Evolutionary conservation across 2,888 invertebrate species (phyloP).

Genomic region (Microctonus aethiopoides): DNA sequence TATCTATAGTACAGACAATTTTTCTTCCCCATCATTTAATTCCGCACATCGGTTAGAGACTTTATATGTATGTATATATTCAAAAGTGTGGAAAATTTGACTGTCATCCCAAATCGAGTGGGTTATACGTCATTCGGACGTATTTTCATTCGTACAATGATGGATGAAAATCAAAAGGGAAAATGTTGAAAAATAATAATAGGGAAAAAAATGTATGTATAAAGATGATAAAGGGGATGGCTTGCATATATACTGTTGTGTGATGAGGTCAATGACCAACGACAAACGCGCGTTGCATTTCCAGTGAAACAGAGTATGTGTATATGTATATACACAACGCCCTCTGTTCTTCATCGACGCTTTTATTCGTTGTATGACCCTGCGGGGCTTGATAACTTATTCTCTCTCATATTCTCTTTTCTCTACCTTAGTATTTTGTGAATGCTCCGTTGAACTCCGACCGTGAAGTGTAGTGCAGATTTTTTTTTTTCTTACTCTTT

Average conservation of each 20-base stretch:
- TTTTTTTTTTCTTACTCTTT: background rate
- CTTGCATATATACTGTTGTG: background rate
- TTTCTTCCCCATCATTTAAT: background rate
- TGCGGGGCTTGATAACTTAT: background rate
- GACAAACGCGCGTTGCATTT: conserved; percentile 4
- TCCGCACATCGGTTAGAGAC: background rate
- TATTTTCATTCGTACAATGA: background rate
- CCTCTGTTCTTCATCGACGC: background rate
- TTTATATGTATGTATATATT: background rate
- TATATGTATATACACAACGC: background rate
- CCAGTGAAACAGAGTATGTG: background rate
- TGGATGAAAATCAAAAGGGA: background rate
- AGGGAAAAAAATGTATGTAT: background rate
- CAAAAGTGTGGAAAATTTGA: background rate
- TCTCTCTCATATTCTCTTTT: background rate
- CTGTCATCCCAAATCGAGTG: background rate
- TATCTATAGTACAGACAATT: background rate
- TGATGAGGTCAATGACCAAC: conserved; percentile 26
- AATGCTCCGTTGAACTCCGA: background rate
- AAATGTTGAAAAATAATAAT: background rate
- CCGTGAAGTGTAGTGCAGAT: background rate
- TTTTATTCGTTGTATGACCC: background rate
- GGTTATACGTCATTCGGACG: background rate
- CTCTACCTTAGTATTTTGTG: background rate
- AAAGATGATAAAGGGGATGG: conserved; percentile 1